Conservation (phyloP, 2,888 invertebrate species). For the Leucoptera coffeella region DNA sequence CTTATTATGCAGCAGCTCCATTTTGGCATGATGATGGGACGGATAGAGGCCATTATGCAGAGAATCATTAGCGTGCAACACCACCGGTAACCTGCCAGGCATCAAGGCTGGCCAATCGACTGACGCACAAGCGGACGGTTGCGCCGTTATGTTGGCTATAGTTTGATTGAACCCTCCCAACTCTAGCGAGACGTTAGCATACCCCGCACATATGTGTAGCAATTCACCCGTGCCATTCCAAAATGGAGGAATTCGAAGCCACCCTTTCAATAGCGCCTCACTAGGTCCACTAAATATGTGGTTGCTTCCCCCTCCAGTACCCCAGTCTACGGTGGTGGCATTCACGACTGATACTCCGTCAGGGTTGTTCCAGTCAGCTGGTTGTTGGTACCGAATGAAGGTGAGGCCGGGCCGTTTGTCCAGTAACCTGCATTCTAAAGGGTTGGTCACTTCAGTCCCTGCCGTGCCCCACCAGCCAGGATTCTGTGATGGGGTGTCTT, state of each 20-base stretch:
- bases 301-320: slow-evolving; percentile 62
- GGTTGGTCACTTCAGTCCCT: slow-evolving; percentile 66
- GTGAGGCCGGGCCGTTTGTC: slow-evolving; percentile 85
- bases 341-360: slow-evolving; percentile 84
- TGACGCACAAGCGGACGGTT: slow-evolving; percentile 62
- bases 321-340: slow-evolving; percentile 77
- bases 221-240: slow-evolving; percentile 65
- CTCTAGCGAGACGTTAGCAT: slow-evolving; percentile 63
- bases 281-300: slow-evolving; percentile 65
- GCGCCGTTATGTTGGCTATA: slow-evolving; percentile 60
- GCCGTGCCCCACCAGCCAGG: slow-evolving; percentile 89
- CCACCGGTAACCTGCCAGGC: slow-evolving; percentile 60
- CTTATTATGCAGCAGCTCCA: slow-evolving; percentile 74
- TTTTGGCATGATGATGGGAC: slow-evolving; percentile 67
- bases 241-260: slow-evolving; percentile 69
- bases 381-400: slow-evolving; percentile 81
- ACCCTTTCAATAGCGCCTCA: slow-evolving; percentile 74
- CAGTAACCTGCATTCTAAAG: slow-evolving; percentile 70
- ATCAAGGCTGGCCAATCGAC: slow-evolving; percentile 61
- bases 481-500: slow-evolving; percentile 74
- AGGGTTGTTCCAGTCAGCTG: slow-evolving; percentile 81
- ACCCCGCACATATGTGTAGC: slow-evolving; percentile 72
- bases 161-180: slow-evolving; percentile 43
- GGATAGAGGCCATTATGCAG: slow-evolving; percentile 52
- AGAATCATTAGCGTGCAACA: slow-evolving; percentile 62